A percentile compares a stretch with the other conserved stretches of the same genome.
Evolutionary conservation across 2,888 invertebrate genomes (phyloP).

Genomic region (Panzeria rudis): DNA sequence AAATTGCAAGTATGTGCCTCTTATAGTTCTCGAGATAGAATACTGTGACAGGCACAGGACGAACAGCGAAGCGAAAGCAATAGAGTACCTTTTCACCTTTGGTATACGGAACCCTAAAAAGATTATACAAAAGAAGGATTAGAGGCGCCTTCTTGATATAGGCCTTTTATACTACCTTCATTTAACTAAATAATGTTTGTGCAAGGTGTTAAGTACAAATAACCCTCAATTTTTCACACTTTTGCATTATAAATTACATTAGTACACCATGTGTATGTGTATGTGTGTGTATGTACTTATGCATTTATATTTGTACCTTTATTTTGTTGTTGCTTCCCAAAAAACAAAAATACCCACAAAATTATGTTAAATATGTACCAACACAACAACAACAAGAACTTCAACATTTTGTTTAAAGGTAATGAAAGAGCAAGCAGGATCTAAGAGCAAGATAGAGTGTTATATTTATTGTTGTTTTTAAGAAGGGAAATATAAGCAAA

Average conservation of each 20-base stretch:
- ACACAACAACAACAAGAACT: not conserved
- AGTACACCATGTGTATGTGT: not conserved
- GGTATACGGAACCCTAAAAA: no score
- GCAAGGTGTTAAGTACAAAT: conserved; percentile 60
- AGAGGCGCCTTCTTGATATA: no score
- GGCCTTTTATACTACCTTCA: no score
- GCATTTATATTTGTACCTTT: not conserved
- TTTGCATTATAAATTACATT: conserved; percentile 21
- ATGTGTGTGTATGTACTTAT: not conserved
- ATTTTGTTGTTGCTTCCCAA: conserved; percentile 9
- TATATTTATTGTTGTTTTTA: not conserved
- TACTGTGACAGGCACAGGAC: no score
- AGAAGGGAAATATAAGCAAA: conserved; percentile 8
- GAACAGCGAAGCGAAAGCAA: no score
- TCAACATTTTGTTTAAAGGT: not conserved
- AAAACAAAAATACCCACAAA: conserved; percentile 31
- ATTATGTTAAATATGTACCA: conserved; percentile 7
- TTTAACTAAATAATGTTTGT: no score
- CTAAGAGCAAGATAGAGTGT: not conserved
- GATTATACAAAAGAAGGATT: no score
- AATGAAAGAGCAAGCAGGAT: not conserved
- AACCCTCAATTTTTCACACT: conserved; percentile 61
- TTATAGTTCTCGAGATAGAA: no score
- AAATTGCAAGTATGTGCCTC: no score
- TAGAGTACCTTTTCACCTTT: no score